Evolutionary conservation across 1,140 invertebrate species (phyloP), one percentile per base, ranked within the genome.

Genomic region (Myzus persicae): DNA sequence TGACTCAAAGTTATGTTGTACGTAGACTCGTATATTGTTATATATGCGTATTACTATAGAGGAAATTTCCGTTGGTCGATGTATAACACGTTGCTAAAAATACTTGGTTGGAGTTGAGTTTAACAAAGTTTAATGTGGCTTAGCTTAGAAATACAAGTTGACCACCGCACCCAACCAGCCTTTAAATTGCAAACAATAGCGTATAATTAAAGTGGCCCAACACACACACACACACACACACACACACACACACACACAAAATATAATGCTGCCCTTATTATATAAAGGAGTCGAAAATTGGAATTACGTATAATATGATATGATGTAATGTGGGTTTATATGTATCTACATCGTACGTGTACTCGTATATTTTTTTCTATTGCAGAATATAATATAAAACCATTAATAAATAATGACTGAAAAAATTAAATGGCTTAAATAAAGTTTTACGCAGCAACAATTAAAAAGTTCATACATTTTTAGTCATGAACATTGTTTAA

Each of bases 361-460:
- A 36, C 42, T 8, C 85, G 7, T 46, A 31, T n/a, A n/a, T n/a
- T 87, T 84, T 42, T 40, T 84, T 42, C 24, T 38, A 24, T 38
- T 24, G 9, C 20, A 1, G 6, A 38, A 38, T 82, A 81, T 20
- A 36, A 36, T 44, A 44, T 9, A 81, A 81, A 81, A 81, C n/a
- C 76, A 81, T 36, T 81, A 82, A 82, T 82, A n/a, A 67, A 20
- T 76, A 36, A 36, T 76, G 31, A n/a, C 59, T 14, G 7, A 76
- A 76, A 67, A 76, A 76, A 76, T 76, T 76, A n/a, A n/a, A 76
- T 76, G n/a, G 59, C 59, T 36, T 76, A 76, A n/a, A 76, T 76
- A n/a, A 76, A 76, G 59, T 76, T 76, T 76, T 14, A n/a, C 31
- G n/a, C 4, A 18, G 59, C 59, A 76, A 76, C 59, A 76, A 76